These are phyloP conservation scores for Botia kubotai DNA, from an alignment of 2,797 vertebrate genomes.

Conservation along the genomic window DNA sequence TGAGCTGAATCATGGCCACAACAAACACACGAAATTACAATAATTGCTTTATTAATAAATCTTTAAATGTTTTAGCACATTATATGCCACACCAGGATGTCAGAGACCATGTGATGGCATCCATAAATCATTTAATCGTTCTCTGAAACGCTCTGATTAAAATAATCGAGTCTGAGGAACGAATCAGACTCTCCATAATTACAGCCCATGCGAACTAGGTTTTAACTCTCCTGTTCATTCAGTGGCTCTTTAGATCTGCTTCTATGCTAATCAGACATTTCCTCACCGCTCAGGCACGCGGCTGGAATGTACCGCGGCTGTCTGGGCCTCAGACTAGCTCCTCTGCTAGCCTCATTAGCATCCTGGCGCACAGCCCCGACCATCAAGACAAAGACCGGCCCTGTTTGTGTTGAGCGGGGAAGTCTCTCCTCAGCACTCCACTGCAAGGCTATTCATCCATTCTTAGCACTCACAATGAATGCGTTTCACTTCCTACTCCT, in stretches of 20 bases:
- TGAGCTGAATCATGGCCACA: not conserved
- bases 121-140: not conserved
- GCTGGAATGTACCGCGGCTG: conserved; percentile 57
- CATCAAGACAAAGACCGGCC: conserved; percentile 76
- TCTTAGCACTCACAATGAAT: conserved; percentile 46
- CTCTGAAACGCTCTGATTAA: not conserved
- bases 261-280: conserved; percentile 54
- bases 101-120: not conserved
- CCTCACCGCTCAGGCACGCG: conserved; percentile 54
- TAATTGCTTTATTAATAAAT: not conserved
- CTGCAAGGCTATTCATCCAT: conserved; percentile 45
- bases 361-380: conserved; percentile 71
- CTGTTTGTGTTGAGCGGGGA: conserved; percentile 78
- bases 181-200: not conserved
- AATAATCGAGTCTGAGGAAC: not conserved
- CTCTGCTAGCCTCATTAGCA: conserved; percentile 74
- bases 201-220: conserved; percentile 1
- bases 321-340: conserved; percentile 35
- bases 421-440: conserved; percentile 45
- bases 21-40: not conserved
- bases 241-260: conserved; percentile 29
- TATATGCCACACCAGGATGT: not conserved
- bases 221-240: not conserved
- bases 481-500: conserved; percentile 44
- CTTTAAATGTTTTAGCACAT: not conserved